Base-by-base conservation (phyloP, 2,113 vertebrate genomes). In the Choloepus hoffmanni region DNA sequence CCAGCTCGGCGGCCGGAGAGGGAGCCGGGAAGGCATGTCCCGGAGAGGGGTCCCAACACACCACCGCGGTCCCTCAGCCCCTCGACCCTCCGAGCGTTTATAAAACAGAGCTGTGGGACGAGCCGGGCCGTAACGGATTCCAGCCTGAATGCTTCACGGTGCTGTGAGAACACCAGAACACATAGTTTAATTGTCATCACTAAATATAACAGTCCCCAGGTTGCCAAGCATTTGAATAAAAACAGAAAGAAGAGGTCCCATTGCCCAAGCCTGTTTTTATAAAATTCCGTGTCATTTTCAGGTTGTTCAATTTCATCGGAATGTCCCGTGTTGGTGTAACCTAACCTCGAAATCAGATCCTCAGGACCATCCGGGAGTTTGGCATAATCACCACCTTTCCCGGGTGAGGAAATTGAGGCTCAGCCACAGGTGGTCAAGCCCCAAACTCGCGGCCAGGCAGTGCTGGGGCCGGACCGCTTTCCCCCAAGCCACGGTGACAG, bases 141-240 rank as follows among this genome's bases (percentile, higher is more conserved):
- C 74, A 96, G 83, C 81, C 74, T 87, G 89, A 94, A 36, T 23
- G 73, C 48, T 77, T 83, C 89, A 92, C 55, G 78, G 84, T 94
- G 84, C 81, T 79, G 26, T 45, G 43, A 36, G 83, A 91, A 40
- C 36, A 79, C 36, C 40, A 70, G 97, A 92, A 96, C 96, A 96
- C 96, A 96, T 81, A 95, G 89, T 95, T 97, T 97, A 95, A 96
- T 98, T 97, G 95, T 97, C 93, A 95, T 97, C 92, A 94, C 96
- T 96, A 97, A 98, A 90, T 92, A 97, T 94, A 96, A 94, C 87
- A 86, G 95, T 72, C 93, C 84, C 91, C 86, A 73, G 93, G 93
- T 95, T 97, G 97, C 97, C 92, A 96, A 93, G 76, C 67, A 85
- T 81, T 93, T 86, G 92, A 96, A 93, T 92, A 86, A 94, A 94